Conservation (phyloP, 1,140 invertebrate species). For the Zaprionus tsacasi region DNA sequence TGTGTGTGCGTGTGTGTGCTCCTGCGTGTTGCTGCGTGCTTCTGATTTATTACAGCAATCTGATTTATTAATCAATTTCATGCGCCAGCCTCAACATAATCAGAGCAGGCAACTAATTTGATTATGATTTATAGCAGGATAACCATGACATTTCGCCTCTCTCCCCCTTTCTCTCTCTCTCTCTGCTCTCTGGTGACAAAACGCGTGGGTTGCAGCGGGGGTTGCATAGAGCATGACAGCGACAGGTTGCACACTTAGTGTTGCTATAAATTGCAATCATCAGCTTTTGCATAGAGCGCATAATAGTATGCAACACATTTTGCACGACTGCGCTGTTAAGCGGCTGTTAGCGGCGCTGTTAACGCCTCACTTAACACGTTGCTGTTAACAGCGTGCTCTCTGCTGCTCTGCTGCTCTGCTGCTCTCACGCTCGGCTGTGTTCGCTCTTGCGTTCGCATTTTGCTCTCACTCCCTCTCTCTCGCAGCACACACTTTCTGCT, state of each 20-base stretch:
- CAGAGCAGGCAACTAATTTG: slow-evolving; percentile 60
- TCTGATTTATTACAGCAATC: slow-evolving; percentile 65
- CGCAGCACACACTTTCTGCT: slow-evolving; percentile 15
- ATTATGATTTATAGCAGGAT: slow-evolving; percentile 71
- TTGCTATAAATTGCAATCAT: slow-evolving; percentile 57
- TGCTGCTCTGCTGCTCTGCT: slow-evolving; percentile 1
- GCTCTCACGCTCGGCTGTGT: not conserved
- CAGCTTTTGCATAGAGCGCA: slow-evolving; percentile 8
- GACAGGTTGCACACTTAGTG: slow-evolving; percentile 16
- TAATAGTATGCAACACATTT: slow-evolving; percentile 13
- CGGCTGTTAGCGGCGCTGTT: slow-evolving; percentile 14
- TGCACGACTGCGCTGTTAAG: slow-evolving; percentile 22
- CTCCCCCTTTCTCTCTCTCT: too few species aligned
- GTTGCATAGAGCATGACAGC: not conserved
- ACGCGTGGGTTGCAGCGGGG: not conserved
- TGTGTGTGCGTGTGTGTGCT: not conserved
- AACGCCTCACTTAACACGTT: slow-evolving; percentile 16
- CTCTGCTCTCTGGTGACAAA: slow-evolving; percentile 13
- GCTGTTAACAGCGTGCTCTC: slow-evolving; percentile 9
- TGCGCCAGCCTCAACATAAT: slow-evolving; percentile 63
- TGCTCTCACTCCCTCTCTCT: not conserved
- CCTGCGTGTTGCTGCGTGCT: slow-evolving; percentile 12
- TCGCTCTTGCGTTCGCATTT: not conserved
- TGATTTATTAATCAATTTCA: slow-evolving; percentile 77
- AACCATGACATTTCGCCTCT: slow-evolving; percentile 33